Evolutionary conservation across 2,888 invertebrate genomes (phyloP).

Genomic region (Ashinkailepas kermadecensis): DNA sequence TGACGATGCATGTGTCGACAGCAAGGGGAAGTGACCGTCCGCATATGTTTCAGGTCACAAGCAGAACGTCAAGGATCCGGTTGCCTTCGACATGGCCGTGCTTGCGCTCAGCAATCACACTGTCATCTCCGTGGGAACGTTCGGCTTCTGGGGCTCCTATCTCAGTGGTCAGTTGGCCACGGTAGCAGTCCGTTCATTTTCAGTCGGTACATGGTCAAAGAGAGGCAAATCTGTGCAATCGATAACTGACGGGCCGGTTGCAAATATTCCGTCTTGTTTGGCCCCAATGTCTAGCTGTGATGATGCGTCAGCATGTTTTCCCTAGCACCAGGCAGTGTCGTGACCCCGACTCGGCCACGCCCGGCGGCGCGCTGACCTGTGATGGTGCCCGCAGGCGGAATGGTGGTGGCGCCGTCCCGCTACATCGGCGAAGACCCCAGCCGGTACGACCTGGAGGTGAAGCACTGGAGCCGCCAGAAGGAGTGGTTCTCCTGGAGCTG

Average conservation of each 20-base stretch:
- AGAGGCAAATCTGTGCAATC: too few species aligned
- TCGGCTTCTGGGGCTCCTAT: constrained; percentile 15
- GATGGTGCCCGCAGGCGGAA: background rate
- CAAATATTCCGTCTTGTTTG: too few species aligned
- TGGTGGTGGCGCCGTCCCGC: constrained; percentile 16
- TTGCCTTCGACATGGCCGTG: constrained; percentile 1
- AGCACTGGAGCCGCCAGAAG: constrained; percentile 17
- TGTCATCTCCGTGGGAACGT: background rate
- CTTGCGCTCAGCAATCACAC: background rate
- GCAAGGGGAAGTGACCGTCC: too few species aligned
- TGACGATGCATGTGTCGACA: too few species aligned
- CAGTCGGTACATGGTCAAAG: too few species aligned
- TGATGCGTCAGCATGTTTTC: too few species aligned
- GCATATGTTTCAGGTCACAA: background rate
- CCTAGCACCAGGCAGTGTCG: too few species aligned
- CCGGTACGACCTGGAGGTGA: constrained; percentile 18
- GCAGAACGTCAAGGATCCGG: background rate
- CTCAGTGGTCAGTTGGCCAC: background rate
- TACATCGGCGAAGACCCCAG: background rate
- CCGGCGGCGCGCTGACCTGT: too few species aligned
- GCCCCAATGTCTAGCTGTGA: too few species aligned
- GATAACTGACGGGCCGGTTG: too few species aligned
- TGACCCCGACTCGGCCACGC: too few species aligned
- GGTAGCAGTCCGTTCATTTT: too few species aligned
- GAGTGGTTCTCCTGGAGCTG: constrained; percentile 22